Evolutionary conservation across 2,113 vertebrate species (phyloP).

Genomic region (Bettongia penicillata): DNA sequence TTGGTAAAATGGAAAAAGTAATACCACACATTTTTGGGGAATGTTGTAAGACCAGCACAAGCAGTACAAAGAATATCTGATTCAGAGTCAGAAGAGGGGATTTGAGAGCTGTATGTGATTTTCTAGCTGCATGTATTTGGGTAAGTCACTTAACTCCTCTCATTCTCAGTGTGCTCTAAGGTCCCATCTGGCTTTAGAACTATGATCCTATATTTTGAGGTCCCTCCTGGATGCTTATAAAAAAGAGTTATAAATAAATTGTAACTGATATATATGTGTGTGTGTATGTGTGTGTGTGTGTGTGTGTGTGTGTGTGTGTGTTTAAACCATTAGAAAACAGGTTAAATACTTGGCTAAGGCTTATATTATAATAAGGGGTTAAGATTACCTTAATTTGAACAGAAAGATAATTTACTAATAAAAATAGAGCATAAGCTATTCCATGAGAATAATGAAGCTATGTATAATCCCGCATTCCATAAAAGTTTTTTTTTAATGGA

Average conservation of each 20-base stretch:
- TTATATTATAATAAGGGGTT: neutral
- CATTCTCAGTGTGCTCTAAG: neutral
- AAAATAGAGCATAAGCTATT: neutral
- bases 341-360: neutral
- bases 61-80: neutral
- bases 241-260: neutral
- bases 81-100: neutral
- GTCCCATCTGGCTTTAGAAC: neutral
- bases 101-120: neutral
- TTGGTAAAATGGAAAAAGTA: neutral
- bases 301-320: neutral
- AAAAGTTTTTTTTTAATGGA: neutral
- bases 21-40: neutral
- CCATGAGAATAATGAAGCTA: neutral
- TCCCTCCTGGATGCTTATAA: neutral
- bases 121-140: neutral
- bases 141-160: neutral
- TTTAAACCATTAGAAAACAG: neutral
- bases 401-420: slow-evolving; percentile 1
- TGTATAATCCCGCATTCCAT: neutral
- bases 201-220: neutral
- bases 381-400: neutral
- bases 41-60: neutral
- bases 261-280: neutral
- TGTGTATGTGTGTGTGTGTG: no score